phyloP scores from a whole-genome alignment of 2,797 vertebrate genomes.

The Salmo trutta region DNA sequence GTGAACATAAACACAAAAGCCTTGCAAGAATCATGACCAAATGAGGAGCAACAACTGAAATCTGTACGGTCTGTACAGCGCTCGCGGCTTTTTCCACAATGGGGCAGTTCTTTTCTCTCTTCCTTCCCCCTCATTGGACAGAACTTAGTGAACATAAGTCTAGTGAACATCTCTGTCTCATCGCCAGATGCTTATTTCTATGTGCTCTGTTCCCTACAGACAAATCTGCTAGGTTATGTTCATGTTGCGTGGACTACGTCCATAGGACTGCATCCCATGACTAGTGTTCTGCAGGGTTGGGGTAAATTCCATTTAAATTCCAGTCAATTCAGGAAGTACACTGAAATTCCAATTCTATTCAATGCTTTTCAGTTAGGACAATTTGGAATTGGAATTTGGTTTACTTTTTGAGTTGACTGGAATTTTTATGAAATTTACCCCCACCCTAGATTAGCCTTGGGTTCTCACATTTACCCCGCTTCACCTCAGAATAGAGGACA shows the following conservation, averaged over 20 bases:
- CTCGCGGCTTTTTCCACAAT: neutral
- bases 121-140: neutral
- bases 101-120: neutral
- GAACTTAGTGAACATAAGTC: neutral
- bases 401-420: too few relatives aligned
- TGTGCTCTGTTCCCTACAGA: neutral
- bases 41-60: neutral
- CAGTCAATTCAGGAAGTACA: too few relatives aligned
- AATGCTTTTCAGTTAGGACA: too few relatives aligned
- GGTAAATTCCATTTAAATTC: too few relatives aligned
- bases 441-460: neutral
- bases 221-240: neutral
- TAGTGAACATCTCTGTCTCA: neutral
- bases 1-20: neutral
- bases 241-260: neutral
- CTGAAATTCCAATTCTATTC: too few relatives aligned
- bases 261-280: too few relatives aligned
- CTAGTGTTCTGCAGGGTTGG: too few relatives aligned
- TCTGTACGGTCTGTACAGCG: neutral
- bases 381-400: too few relatives aligned
- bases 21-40: neutral
- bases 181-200: neutral
- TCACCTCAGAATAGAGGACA: neutral
- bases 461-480: neutral
- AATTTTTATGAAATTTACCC: too few relatives aligned